Base-by-base conservation (phyloP, 2,113 vertebrate genomes). In the Orthonyx spaldingii region DNA sequence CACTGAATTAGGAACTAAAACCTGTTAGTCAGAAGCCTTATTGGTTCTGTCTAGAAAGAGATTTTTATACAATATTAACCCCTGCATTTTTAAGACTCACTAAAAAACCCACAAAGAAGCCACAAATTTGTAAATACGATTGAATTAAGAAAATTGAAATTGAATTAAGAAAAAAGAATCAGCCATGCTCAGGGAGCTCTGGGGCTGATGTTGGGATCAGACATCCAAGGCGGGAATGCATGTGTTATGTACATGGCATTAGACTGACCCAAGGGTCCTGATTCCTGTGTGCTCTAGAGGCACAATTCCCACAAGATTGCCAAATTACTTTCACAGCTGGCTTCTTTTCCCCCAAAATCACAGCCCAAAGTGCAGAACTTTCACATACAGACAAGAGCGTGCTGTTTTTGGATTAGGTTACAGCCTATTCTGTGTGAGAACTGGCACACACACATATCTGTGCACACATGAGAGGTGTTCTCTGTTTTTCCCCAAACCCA, bases 1-100 rank as follows among this genome's bases (percentile, higher is more conserved):
- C 75, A 86, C 70, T 59, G 82, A 97, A 94, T 90, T 93, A 94
- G 76, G 82, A 92, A 85, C 50, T 75, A 83, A 90, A 88, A 80
- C 65, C 69, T 92, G 87, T 90, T 56, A 94, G 75, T 76, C 65
- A 90, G 46, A 93, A 76, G 69, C 55, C 59, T 64, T 63, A 72
- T 50, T 16, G 2, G n/a, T 61, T 96, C 42, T 22, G 57, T 55
- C 63, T 46, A 90, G 41, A 76, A 70, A 60, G 21, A 41, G 23
- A 55, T 70, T 70, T 84, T 91, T 53, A 87, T 32, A 53, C 33
- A 46, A 72, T 6, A 9, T 57, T 88, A 85, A 85, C 20, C 63
- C 46, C 32, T 57, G 9, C 4, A 72, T 61, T 94, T 91, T 85
- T 53, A 59, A 83, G 47, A 20, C 8, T 81, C 3, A 26, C 16